A percentile compares a stretch with the other conserved stretches of the same genome.
These are phyloP conservation scores for Galago senegalensis DNA, from an alignment of 2,797 vertebrate genomes.

Conservation along the genomic window DNA sequence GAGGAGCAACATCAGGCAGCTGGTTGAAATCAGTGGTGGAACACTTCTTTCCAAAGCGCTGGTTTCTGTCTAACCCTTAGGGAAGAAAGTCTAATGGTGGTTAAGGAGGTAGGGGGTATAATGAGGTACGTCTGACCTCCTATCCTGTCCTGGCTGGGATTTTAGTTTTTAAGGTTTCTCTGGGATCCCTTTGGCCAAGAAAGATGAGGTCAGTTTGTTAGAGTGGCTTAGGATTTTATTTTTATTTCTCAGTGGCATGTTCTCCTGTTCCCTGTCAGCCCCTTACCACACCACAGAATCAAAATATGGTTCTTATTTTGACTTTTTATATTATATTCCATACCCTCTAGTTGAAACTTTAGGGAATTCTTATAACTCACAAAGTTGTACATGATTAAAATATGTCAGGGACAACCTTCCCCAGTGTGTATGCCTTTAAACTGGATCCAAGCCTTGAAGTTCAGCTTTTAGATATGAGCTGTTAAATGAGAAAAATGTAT, in stretches of 20 bases:
- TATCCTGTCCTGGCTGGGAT: not conserved
- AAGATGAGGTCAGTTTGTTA: not conserved
- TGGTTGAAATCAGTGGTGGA: not conserved
- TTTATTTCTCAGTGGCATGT: not conserved
- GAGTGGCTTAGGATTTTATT: not conserved
- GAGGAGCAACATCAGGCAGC: not conserved
- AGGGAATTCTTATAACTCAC: not conserved
- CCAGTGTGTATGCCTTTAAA: conserved; percentile 33
- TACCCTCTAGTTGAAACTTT: not conserved
- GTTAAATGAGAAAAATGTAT: conserved; percentile 3
- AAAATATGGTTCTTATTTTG: conserved; percentile 45
- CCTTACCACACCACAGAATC: not conserved
- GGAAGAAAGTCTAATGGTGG: too few relatives aligned
- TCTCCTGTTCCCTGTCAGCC: not conserved
- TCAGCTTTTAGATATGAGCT: conserved; percentile 47
- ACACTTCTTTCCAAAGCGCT: not conserved
- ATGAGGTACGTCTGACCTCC: not conserved
- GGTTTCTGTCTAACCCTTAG: not conserved
- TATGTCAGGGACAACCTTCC: not conserved
- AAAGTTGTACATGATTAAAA: not conserved
- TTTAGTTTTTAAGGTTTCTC: not conserved
- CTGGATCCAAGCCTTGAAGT: not conserved
- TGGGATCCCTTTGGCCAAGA: not conserved
- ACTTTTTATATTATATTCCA: conserved; percentile 6
- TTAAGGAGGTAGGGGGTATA: too few relatives aligned